Base-by-base conservation (phyloP, 2,113 vertebrate genomes). In the Cervus canadensis region DNA sequence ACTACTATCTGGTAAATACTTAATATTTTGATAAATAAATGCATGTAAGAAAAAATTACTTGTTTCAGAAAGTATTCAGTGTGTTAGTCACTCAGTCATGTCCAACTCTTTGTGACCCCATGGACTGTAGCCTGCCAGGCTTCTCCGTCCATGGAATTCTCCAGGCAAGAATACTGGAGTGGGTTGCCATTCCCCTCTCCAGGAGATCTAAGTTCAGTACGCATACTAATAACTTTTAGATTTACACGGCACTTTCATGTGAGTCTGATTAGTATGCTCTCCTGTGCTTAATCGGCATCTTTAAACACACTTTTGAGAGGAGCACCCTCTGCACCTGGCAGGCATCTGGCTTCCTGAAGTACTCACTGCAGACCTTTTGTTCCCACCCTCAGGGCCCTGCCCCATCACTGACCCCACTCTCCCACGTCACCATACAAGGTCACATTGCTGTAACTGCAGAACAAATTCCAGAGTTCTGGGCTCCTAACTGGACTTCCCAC, bases 371-470 rank as follows among this genome's bases (percentile, higher is more conserved):
- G n/a, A 74, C 28, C 15, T 67, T 71, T 28, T 10, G 36, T 43
- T 25, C 52, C 57, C 28, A 67, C 28, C 40, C 11, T n/a, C 40
- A 6, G 28, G 6, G 81, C 43, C 50, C 26, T 8, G 21, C 25
- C 6, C 17, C 7, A n/a, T 25, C 56, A 23, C 21, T 28, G 28
- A 52, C 16, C 0, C 52, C 59, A 15, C 25, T n/a, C 59, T 13
- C 36, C 13, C 19, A 2, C 0, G 0, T 60, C 28, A 43, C 40
- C 45, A 30, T 2, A 36, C n/a, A 11, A 1, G 2, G 74, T 9
- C 57, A 23, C 62, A n/a, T 14, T 15, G 30, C n/a, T n/a, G 12
- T n/a, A 62, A 50, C 23, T 25, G 23, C 26, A n/a, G 33, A 67
- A 87, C 7, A 56, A 95, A 67, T 7, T 15, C 78, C 36, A n/a